Conservation (phyloP, 1,140 invertebrate genomes). For the Riptortus pedestris region DNA sequence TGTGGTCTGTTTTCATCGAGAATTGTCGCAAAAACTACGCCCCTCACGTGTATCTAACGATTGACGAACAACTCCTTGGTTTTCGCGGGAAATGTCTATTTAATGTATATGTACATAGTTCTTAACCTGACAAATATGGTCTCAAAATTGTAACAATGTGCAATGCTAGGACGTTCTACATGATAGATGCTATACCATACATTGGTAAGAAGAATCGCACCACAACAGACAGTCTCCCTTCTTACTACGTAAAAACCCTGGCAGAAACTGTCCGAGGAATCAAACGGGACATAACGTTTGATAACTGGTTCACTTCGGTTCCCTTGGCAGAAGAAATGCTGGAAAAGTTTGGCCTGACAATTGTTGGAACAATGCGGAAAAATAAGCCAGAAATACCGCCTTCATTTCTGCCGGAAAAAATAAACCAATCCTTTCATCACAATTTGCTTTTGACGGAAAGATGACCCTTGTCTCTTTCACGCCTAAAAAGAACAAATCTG, state of each 20-base stretch:
- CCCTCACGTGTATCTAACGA: conserved; percentile 29
- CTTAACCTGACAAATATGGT: conserved; percentile 32
- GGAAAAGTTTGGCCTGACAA: conserved; percentile 29
- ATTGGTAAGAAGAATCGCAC: conserved; percentile 28
- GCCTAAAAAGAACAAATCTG: background rate
- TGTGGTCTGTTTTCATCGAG: conserved; percentile 32
- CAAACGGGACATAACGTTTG: conserved; percentile 37
- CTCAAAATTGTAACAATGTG: no score
- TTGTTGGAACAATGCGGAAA: conserved; percentile 27
- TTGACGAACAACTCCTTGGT: conserved; percentile 36
- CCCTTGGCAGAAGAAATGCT: conserved; percentile 33
- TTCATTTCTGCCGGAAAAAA: background rate
- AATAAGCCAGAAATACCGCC: conserved; percentile 29
- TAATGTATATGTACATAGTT: conserved; percentile 39
- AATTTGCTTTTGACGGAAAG: background rate
- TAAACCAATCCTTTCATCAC: background rate
- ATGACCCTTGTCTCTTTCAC: background rate
- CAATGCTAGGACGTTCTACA: no score
- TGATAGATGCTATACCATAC: conserved; percentile 32
- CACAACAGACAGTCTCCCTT: background rate
- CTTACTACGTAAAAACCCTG: conserved; percentile 26
- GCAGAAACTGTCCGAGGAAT: conserved; percentile 23
- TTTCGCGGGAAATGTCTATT: conserved; percentile 38
- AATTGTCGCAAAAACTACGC: conserved; percentile 33
- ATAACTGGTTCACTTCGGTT: conserved; percentile 39